phyloP scores from a whole-genome alignment of 2,113 vertebrate species.

The Zapus hudsonius region DNA sequence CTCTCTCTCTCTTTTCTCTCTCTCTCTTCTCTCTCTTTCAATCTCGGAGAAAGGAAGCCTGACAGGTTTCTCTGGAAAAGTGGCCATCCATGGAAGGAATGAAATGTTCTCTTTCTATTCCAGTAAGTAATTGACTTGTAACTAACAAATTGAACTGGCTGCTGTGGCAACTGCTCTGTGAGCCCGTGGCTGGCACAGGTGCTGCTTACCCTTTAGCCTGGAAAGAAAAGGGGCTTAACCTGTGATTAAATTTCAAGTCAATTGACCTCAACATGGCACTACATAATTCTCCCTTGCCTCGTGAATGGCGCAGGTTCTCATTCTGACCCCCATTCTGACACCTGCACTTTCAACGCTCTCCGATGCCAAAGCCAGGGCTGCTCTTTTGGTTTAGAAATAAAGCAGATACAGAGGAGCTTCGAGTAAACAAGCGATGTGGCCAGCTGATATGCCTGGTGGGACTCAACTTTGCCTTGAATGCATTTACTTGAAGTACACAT shows the following conservation, averaged over 20 bases:
- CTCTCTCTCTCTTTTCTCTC: too few species aligned
- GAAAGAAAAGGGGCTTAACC: conserved; percentile 72
- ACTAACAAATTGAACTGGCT: conserved; percentile 70
- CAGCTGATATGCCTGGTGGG: conserved; percentile 67
- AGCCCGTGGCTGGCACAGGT: conserved; percentile 71
- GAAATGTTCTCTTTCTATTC: conserved; percentile 78
- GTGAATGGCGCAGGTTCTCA: conserved; percentile 39
- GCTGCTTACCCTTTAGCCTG: conserved; percentile 75
- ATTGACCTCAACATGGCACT: conserved; percentile 58
- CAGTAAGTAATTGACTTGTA: conserved; percentile 76
- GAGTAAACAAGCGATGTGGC: conserved; percentile 71
- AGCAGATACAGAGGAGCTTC: conserved; percentile 74
- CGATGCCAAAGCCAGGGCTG: conserved; percentile 68
- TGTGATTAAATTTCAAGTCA: conserved; percentile 78
- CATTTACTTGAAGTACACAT: conserved; percentile 32
- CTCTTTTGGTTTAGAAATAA: conserved; percentile 80
- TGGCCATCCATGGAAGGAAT: conserved; percentile 72
- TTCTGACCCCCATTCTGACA: conserved; percentile 73
- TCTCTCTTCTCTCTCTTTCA: conserved; percentile 68
- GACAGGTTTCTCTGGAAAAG: conserved; percentile 79
- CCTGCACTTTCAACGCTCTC: conserved; percentile 73
- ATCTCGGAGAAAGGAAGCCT: conserved; percentile 74
- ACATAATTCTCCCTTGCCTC: conserved; percentile 70
- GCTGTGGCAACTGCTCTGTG: conserved; percentile 65
- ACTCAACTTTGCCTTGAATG: conserved; percentile 11